These are phyloP conservation scores for Austrolebias charrua DNA, from an alignment of 2,797 vertebrate genomes.

Conservation along the genomic window DNA sequence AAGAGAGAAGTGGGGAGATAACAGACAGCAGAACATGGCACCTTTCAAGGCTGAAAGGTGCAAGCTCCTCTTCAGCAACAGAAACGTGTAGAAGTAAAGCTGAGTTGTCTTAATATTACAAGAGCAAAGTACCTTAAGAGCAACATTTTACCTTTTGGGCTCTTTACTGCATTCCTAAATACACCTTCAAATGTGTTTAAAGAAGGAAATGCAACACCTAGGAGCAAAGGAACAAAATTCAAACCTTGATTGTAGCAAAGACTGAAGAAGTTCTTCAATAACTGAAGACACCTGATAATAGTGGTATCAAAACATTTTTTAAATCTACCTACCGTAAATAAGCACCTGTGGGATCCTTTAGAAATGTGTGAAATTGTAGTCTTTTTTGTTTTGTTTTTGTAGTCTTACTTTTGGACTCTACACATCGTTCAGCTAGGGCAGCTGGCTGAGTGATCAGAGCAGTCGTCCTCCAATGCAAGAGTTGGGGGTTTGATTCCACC, in stretches of 20 bases:
- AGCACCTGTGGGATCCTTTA: no score
- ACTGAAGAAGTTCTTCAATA: background rate
- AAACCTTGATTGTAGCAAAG: background rate
- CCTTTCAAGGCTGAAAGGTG: slow-evolving; percentile 53
- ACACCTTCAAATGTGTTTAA: slow-evolving; percentile 15
- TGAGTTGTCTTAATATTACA: slow-evolving; percentile 9
- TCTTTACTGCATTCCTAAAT: slow-evolving; percentile 20
- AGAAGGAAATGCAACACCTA: slow-evolving; percentile 7
- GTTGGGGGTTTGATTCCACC: no score
- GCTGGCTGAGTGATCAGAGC: no score
- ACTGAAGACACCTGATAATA: no score
- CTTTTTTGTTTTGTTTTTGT: background rate
- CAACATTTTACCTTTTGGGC: slow-evolving; percentile 7
- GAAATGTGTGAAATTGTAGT: no score
- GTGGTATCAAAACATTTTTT: no score
- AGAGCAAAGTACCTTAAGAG: background rate
- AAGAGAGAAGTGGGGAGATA: slow-evolving; percentile 34
- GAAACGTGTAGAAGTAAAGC: slow-evolving; percentile 44
- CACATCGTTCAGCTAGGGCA: no score
- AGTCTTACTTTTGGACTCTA: background rate
- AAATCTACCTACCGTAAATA: no score
- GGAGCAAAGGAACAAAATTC: background rate
- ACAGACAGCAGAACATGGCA: slow-evolving; percentile 48
- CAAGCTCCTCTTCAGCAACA: slow-evolving; percentile 37
- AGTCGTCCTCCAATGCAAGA: no score